Conservation (phyloP, 2,797 vertebrate species). For the Gouania willdenowi region DNA sequence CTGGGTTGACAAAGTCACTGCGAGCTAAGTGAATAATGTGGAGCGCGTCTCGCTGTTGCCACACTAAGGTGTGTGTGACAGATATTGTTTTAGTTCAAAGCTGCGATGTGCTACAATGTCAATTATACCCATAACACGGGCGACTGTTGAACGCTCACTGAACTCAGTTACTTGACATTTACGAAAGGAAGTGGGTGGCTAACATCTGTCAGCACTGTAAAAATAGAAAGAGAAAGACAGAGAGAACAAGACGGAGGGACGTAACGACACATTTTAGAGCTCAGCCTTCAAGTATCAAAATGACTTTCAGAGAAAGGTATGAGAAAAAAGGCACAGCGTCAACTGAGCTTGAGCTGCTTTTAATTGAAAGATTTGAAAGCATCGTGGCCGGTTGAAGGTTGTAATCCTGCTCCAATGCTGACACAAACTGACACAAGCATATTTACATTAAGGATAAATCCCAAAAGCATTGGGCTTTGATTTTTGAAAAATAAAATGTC, state of each 20-base stretch:
- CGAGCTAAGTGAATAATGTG: conserved; percentile 24
- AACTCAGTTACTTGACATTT: conserved; percentile 19
- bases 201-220: conserved; percentile 3
- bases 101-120: conserved; percentile 20
- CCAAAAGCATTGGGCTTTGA: too few species aligned
- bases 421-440: too few species aligned
- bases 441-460: too few species aligned
- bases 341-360: conserved; percentile 13
- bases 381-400: too few species aligned
- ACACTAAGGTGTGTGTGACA: conserved; percentile 25
- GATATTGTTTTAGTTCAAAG: conserved; percentile 48
- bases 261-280: conserved; percentile 6
- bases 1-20: conserved; percentile 22
- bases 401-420: too few species aligned
- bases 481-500: too few species aligned
- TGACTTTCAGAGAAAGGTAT: conserved; percentile 3
- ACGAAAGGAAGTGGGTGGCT: not conserved
- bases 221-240: not conserved
- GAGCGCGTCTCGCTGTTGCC: conserved; percentile 19
- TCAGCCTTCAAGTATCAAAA: not conserved
- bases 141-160: conserved; percentile 5
- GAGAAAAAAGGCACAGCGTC: not conserved
- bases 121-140: conserved; percentile 21
- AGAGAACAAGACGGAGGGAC: not conserved
- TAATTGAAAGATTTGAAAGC: too few species aligned